Evolutionary conservation across 2,888 invertebrate species (phyloP).

Genomic region (Meteorus colon): DNA sequence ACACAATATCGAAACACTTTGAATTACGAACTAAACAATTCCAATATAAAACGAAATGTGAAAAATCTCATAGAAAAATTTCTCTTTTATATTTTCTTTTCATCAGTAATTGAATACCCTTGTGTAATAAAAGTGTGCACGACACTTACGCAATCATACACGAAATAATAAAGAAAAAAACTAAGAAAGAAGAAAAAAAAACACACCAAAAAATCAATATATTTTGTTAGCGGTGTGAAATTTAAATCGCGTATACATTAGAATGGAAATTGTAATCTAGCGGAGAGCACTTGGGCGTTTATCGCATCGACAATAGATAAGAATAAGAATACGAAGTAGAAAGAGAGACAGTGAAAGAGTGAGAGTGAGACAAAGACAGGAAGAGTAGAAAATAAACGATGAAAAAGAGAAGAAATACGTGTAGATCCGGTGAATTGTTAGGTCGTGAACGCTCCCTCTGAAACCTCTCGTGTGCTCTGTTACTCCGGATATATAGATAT

Average conservation of each 20-base stretch:
- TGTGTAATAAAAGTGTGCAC: neutral
- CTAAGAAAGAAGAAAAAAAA: neutral
- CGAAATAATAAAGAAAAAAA: neutral
- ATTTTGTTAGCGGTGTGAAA: neutral
- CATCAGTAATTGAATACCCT: too few species aligned
- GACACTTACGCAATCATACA: neutral
- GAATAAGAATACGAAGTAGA: neutral
- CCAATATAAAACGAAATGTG: too few species aligned
- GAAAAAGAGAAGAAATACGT: constrained; percentile 1
- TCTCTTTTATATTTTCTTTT: too few species aligned
- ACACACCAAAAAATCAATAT: neutral
- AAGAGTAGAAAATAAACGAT: neutral
- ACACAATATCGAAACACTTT: too few species aligned
- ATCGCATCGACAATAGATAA: constrained; percentile 10
- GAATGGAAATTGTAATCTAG: constrained; percentile 24
- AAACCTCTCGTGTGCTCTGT: neutral
- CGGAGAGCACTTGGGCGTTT: constrained; percentile 12
- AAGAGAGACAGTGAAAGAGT: neutral
- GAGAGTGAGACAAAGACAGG: neutral
- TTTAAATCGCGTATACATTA: constrained; percentile 6
- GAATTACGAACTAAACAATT: too few species aligned
- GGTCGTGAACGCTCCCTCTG: constrained; percentile 18
- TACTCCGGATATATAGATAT: neutral
- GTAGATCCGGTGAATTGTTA: constrained; percentile 20
- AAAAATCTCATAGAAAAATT: too few species aligned